Evolutionary conservation across 2,888 invertebrate genomes (phyloP).

Genomic region (Torymus texanus): DNA sequence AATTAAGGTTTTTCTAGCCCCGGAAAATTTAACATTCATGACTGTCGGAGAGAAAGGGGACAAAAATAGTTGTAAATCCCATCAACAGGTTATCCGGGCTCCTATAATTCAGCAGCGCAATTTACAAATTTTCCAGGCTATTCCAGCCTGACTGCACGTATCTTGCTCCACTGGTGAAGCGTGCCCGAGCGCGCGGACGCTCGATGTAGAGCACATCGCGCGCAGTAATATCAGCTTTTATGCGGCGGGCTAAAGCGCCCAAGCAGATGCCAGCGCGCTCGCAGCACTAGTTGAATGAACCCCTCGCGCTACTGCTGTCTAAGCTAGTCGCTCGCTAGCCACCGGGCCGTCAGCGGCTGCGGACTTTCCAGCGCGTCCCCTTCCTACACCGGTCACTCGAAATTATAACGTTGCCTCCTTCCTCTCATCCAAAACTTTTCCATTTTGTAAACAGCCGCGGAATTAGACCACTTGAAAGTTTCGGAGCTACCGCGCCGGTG

Average conservation of each 20-base stretch:
- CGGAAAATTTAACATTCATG: too few relatives aligned
- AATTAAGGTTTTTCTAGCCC: too few relatives aligned
- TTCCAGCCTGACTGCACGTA: too few relatives aligned
- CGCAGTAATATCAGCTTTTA: constrained; percentile 25
- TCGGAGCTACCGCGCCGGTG: neutral
- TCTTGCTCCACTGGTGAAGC: too few relatives aligned
- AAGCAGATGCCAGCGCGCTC: constrained; percentile 4
- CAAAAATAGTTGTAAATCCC: too few relatives aligned
- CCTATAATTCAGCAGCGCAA: too few relatives aligned
- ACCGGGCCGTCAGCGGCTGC: neutral
- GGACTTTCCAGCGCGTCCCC: neutral
- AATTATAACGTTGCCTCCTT: constrained; percentile 8
- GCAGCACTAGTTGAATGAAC: constrained; percentile 21
- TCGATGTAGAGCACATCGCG: constrained; percentile 3
- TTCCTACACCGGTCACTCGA: constrained; percentile 14
- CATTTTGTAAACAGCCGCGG: constrained; percentile 38
- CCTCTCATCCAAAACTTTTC: constrained; percentile 21
- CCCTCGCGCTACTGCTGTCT: neutral
- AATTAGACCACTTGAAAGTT: constrained; percentile 42
- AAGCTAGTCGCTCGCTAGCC: neutral
- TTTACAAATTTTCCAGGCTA: too few relatives aligned
- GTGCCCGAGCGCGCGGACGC: neutral
- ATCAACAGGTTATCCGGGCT: too few relatives aligned
- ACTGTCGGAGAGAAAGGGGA: too few relatives aligned
- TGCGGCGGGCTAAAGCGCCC: constrained; percentile 6